A percentile compares a stretch with the other conserved stretches of the same genome.
Conservation (phyloP, 2,888 invertebrate species). For the Syrphus vitripennis region DNA sequence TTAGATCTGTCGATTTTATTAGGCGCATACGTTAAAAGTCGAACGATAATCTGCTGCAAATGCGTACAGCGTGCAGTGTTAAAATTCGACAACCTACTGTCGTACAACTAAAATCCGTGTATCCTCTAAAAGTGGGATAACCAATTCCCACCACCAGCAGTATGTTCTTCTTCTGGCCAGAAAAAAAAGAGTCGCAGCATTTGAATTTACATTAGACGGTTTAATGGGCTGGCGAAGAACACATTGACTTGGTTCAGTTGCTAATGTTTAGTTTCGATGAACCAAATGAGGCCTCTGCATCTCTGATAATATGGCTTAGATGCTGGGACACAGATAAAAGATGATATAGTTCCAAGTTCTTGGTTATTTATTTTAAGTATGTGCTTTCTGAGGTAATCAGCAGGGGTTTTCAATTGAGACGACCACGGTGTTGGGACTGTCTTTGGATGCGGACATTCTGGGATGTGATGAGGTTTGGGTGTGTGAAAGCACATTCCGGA, state of each 20-base stretch:
- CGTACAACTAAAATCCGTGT: not conserved
- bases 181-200: slow-evolving; percentile 4
- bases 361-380: slow-evolving; percentile 61
- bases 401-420: slow-evolving; percentile 38
- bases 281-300: slow-evolving; percentile 28
- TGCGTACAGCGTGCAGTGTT: slow-evolving; percentile 10
- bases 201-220: slow-evolving; percentile 57
- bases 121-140: slow-evolving; percentile 12
- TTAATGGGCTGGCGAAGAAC: slow-evolving; percentile 57
- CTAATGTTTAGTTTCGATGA: slow-evolving; percentile 28
- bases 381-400: slow-evolving; percentile 28
- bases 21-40: slow-evolving; percentile 32
- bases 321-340: slow-evolving; percentile 61
- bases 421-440: not conserved
- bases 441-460: not conserved
- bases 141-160: not conserved
- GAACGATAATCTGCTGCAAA: slow-evolving; percentile 49
- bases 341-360: slow-evolving; percentile 61
- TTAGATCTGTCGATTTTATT: slow-evolving; percentile 66
- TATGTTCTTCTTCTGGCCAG: not conserved
- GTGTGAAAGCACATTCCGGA: slow-evolving; percentile 27
- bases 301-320: slow-evolving; percentile 21
- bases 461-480: slow-evolving; percentile 15
- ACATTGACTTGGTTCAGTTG: slow-evolving; percentile 60
- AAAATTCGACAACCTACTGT: not conserved